phyloP scores from a whole-genome alignment of 2,888 invertebrate species.

The Noctua fimbriata region DNA sequence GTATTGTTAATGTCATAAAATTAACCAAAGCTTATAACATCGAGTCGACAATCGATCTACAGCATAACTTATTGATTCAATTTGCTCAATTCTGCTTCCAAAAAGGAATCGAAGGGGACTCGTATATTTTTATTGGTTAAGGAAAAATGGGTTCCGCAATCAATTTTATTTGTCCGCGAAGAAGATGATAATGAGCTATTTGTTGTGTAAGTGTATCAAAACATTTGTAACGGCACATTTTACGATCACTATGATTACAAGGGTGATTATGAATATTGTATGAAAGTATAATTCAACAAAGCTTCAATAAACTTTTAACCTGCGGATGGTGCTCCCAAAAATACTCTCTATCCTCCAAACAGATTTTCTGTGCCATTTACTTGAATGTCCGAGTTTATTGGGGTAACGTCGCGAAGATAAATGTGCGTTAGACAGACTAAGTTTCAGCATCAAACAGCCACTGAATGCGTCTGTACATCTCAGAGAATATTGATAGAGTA shows the following conservation, averaged over 20 bases:
- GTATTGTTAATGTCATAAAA: background rate
- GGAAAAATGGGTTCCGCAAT: constrained; percentile 29
- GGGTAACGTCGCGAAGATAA: constrained; percentile 22
- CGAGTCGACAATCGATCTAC: background rate
- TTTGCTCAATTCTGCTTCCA: constrained; percentile 19
- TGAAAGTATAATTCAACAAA: background rate
- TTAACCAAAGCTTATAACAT: background rate
- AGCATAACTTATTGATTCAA: constrained; percentile 13
- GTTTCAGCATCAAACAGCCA: constrained; percentile 15
- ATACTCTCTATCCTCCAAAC: background rate
- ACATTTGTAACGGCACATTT: background rate
- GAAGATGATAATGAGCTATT: constrained; percentile 10
- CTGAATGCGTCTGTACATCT: constrained; percentile 1
- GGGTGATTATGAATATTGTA: background rate
- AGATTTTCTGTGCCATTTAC: constrained; percentile 32
- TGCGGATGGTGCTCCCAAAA: background rate
- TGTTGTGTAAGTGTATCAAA: background rate
- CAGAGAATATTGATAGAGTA: constrained; percentile 20
- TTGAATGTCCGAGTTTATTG: constrained; percentile 30
- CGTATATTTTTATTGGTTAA: constrained; percentile 41
- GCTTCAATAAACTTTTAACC: background rate
- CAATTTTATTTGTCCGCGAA: constrained; percentile 24
- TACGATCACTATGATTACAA: background rate
- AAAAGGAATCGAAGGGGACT: background rate
- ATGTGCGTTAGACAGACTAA: constrained; percentile 11